Conservation (phyloP, 1,140 invertebrate genomes). For the Conus betulinus region DNA sequence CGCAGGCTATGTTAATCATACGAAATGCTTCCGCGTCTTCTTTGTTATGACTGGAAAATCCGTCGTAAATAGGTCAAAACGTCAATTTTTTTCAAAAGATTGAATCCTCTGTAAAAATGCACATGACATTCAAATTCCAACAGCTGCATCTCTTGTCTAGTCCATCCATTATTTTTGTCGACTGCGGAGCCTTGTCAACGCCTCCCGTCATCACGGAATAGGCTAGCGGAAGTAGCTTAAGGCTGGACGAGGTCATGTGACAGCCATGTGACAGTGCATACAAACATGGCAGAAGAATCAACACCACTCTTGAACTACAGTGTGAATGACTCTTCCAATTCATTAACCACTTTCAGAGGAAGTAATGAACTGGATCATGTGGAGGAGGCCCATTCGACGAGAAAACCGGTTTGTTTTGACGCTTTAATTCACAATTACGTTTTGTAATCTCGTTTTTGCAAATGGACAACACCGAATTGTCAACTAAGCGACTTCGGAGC, state of each 20-base stretch:
- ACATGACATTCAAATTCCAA: too few species aligned
- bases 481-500: background rate
- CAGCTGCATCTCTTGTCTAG: too few species aligned
- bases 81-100: too few species aligned
- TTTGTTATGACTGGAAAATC: too few species aligned
- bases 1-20: too few species aligned
- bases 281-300: background rate
- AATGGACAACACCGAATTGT: background rate
- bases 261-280: slow-evolving; percentile 12
- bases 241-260: background rate
- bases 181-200: too few species aligned
- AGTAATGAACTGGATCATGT: slow-evolving; percentile 13
- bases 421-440: background rate
- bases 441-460: background rate
- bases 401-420: slow-evolving; percentile 16
- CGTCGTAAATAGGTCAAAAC: too few species aligned
- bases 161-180: too few species aligned
- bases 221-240: too few species aligned
- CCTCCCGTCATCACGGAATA: too few species aligned
- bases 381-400: background rate
- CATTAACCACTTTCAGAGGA: background rate
- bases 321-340: background rate
- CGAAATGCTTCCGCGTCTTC: too few species aligned
- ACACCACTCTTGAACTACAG: background rate
- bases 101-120: too few species aligned